Base-by-base conservation (phyloP, 2,888 invertebrate species). In the Sisyra terminalis region DNA sequence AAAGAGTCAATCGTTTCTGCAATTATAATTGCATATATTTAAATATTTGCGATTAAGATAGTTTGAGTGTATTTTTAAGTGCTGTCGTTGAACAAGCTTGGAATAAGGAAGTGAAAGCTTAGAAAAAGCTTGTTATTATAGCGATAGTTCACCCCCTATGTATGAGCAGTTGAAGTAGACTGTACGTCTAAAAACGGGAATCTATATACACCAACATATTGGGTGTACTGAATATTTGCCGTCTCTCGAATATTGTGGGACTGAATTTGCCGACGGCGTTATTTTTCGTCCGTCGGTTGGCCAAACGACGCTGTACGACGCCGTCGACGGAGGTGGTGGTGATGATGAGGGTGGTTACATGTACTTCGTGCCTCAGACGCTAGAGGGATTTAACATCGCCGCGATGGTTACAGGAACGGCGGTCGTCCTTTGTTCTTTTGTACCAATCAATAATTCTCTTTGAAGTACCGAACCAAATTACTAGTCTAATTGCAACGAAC, bases 381-480 rank as follows among this genome's bases (percentile, higher is more conserved):
- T 42, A 42, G 42, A 42, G 42, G 42, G 42, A 42, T 35, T 24
- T 29, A 42, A n/a, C 35, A 29, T 40, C 38, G 31, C 40, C n/a
- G 18, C 18, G 14, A 40, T 13, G 18, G 39, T 24, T 6, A 24
- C 24, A 17, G 13, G 11, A 11, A 29, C 29, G 15, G 16, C 16
- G 14, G 18, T 8, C 11, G 30, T 40, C 40, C 42, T 42, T 42
- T 42, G 42, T 42, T 42, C 42, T 42, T 42, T 42, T 42, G 35
- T 18, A 29, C 29, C 42, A 46, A 46, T 46, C 46, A 46, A 46
- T 46, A 46, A 45, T 45, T 46, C 45, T 31, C 37, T 46, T 46
- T 45, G 49, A 49, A 40, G 52, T 66, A 50, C 66, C 66, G 30
- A 34, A 34, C 42, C 35, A 42, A 42, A 42, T 42, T 42, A 42